These are phyloP conservation scores for Fragum whitleyi DNA, from an alignment of 2,888 invertebrate species.

Conservation along the genomic window DNA sequence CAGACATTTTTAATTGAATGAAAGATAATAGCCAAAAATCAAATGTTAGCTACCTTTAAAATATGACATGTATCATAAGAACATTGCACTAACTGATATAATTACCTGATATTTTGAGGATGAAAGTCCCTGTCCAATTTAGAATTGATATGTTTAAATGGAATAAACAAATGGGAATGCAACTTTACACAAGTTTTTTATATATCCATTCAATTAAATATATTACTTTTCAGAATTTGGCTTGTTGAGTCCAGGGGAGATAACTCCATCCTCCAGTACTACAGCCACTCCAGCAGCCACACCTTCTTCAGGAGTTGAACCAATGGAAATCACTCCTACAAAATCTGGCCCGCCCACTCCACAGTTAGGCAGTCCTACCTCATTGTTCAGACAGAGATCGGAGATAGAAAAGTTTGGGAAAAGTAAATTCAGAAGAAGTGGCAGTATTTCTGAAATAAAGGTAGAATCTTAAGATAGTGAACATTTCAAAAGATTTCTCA, in stretches of 20 bases:
- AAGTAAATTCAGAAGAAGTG: constrained; percentile 44
- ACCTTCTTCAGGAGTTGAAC: constrained; percentile 52
- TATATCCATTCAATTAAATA: too few species aligned
- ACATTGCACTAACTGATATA: too few species aligned
- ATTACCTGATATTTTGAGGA: too few species aligned
- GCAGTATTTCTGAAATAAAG: constrained; percentile 48
- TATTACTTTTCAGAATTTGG: constrained; percentile 34
- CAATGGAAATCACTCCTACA: constrained; percentile 59
- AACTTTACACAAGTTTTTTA: too few species aligned
- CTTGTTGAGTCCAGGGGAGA: constrained; percentile 54
- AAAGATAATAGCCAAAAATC: too few species aligned
- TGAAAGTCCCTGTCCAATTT: too few species aligned
- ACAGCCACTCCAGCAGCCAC: constrained; percentile 57
- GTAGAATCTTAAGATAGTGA: neutral
- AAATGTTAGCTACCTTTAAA: too few species aligned
- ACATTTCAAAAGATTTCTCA: too few species aligned
- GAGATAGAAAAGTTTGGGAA: constrained; percentile 54
- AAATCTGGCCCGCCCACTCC: constrained; percentile 59
- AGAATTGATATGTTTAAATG: too few species aligned
- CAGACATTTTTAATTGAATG: too few species aligned
- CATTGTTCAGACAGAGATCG: constrained; percentile 39
- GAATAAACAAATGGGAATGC: too few species aligned
- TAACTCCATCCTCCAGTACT: constrained; percentile 56
- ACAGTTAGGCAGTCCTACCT: constrained; percentile 62
- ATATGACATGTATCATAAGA: too few species aligned